Percentiles rank a stretch among this genome's conserved stretches.
Evolutionary conservation across 2,888 invertebrate genomes (phyloP).

Genomic region (Euzophera pinguis): DNA sequence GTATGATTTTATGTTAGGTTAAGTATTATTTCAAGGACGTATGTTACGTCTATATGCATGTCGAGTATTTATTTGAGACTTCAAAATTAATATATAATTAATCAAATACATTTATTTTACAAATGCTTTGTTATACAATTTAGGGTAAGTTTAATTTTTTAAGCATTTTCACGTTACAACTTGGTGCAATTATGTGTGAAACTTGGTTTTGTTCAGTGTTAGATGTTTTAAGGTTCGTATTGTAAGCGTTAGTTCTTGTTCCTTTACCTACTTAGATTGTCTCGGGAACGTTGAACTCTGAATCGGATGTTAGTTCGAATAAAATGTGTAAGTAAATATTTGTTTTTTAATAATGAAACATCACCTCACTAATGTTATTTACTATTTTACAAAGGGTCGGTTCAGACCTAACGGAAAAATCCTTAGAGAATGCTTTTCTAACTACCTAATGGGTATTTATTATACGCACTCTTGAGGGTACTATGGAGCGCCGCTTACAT

Average conservation of each 20-base stretch:
- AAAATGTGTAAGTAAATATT: constrained; percentile 49
- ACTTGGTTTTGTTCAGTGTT: constrained; percentile 43
- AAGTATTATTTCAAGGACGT: constrained; percentile 46
- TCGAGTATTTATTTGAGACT: constrained; percentile 55
- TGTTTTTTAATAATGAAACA: constrained; percentile 32
- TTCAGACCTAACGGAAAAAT: too few species aligned
- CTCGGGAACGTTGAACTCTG: constrained; percentile 39
- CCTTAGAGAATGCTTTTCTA: too few species aligned
- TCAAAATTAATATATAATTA: constrained; percentile 43
- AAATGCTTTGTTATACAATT: constrained; percentile 40
- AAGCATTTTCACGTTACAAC: constrained; percentile 61
- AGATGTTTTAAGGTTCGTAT: constrained; percentile 38
- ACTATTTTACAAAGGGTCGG: too few species aligned
- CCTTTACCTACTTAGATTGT: constrained; percentile 42
- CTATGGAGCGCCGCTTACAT: too few species aligned
- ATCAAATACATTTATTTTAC: constrained; percentile 40
- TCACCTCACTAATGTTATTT: too few species aligned
- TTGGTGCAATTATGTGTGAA: constrained; percentile 68
- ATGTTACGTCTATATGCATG: constrained; percentile 29
- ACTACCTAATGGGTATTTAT: too few species aligned
- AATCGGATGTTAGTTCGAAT: constrained; percentile 57
- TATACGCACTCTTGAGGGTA: too few species aligned
- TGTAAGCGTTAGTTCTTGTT: constrained; percentile 37
- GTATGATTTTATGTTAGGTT: constrained; percentile 48
- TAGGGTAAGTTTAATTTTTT: constrained; percentile 40